Evolutionary conservation across 2,888 invertebrate genomes (phyloP), one percentile per base, ranked within the genome.

Genomic region (Octonoba sinensis): DNA sequence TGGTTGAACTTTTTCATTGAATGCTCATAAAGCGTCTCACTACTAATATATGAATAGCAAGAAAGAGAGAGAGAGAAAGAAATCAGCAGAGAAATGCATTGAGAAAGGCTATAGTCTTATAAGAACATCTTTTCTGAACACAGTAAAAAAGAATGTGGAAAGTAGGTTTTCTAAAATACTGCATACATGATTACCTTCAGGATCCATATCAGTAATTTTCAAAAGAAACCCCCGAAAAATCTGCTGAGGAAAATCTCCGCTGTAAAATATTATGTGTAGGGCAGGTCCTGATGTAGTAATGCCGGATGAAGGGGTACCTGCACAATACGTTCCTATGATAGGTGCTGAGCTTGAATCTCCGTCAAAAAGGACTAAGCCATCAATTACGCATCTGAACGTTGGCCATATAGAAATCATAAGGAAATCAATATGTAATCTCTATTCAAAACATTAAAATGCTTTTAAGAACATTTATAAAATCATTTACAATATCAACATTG

Each of bases 281-380:
- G 49, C 36, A 12, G 71, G 66, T 20, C 82, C 82, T 8, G 59
- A 56, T 12, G 71, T 75, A 22, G n/a, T 51, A 2, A 81, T 12
- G n/a, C 24, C 44, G 13, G n/a, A n/a, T 6, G 54, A 56, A 20
- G 75, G 75, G 0, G 62, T 64, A 16, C 69, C 71, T 1, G 56
- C 49, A 54, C 82, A 82, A 57, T 66, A 82, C 51, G 27, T 66
- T 8, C 71, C 82, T 4, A 82, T 12, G 1, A 75, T 49, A 22
- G 75, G 75, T 16, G 57, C 70, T 12, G 57, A 36, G 3, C 51
- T 73, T 2, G 69, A 72, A n/a, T 72, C 49, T 13, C 83, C 83
- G 54, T 83, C 83, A 49, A 77, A 77, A 8, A 83, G n/a, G 15
- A 77, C 22, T 1, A 83, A 13, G 3, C 77, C 83, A 49, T 83